These are phyloP conservation scores for Heliothis subflexa DNA, from an alignment of 1,140 invertebrate species.

Conservation along the genomic window DNA sequence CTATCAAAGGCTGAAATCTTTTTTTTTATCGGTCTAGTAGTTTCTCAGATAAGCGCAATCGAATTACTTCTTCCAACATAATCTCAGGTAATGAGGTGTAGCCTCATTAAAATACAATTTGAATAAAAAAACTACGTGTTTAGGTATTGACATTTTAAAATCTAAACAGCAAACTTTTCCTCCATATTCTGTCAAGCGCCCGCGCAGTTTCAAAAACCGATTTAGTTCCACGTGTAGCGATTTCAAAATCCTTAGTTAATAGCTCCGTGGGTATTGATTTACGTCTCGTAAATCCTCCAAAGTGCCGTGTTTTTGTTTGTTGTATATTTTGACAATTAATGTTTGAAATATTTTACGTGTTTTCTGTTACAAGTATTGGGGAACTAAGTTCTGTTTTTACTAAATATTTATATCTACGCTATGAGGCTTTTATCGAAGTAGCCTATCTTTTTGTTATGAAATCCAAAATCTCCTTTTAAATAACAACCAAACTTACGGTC, in stretches of 20 bases:
- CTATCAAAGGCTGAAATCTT: too few relatives aligned
- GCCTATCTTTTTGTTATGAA: too few relatives aligned
- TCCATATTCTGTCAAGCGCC: neutral
- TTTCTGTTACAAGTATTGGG: neutral
- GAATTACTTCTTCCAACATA: neutral
- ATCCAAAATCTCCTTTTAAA: too few relatives aligned
- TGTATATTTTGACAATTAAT: conserved; percentile 28
- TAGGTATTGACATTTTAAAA: too few relatives aligned
- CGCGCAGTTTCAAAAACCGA: neutral
- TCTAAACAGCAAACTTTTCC: too few relatives aligned
- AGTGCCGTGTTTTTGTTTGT: conserved; percentile 39
- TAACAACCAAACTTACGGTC: too few relatives aligned
- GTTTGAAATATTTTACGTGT: conserved; percentile 9
- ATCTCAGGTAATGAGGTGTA: neutral
- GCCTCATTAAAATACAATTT: neutral
- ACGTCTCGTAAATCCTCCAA: conserved; percentile 19
- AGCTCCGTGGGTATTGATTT: conserved; percentile 43
- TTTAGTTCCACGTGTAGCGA: conserved; percentile 18
- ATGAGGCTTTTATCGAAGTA: too few relatives aligned
- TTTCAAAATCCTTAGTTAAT: conserved; percentile 33
- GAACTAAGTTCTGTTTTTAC: too few relatives aligned
- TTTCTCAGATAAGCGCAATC: too few relatives aligned
- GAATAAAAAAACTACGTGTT: too few relatives aligned
- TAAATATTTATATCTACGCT: too few relatives aligned
- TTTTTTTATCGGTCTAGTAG: too few relatives aligned